These are phyloP conservation scores for Cryptocephalus primarius DNA, from an alignment of 2,888 invertebrate species.

Conservation along the genomic window DNA sequence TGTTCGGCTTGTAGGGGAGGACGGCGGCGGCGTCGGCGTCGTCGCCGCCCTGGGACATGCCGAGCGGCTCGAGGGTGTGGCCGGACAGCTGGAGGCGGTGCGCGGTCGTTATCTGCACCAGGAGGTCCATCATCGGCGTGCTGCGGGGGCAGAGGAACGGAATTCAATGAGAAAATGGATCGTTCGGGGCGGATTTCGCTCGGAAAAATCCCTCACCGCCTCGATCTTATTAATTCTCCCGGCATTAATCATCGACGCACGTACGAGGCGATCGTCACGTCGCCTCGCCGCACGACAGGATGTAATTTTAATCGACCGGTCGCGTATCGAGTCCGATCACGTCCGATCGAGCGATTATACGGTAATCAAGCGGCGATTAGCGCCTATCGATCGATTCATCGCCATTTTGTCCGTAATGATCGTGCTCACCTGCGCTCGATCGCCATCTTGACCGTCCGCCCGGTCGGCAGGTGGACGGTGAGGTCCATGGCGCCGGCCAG, in stretches of 20 bases:
- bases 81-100: conserved; percentile 57
- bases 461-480: conserved; percentile 49
- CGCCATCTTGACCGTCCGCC: conserved; percentile 41
- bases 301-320: no score
- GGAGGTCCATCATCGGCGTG: conserved; percentile 68
- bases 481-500: conserved; percentile 59
- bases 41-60: conserved; percentile 39
- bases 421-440: conserved; percentile 45
- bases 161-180: no score
- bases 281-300: no score
- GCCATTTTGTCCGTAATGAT: not conserved
- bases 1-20: conserved; percentile 61
- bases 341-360: no score
- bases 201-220: no score
- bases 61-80: conserved; percentile 53
- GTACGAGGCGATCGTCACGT: no score
- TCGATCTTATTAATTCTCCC: no score
- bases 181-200: no score
- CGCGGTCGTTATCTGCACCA: conserved; percentile 58
- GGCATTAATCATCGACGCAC: no score
- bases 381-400: no score
- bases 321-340: no score
- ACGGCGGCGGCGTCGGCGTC: conserved; percentile 41
- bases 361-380: no score
- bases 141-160: conserved; percentile 41